A percentile compares a stretch with the other conserved stretches of the same genome.
Evolutionary conservation across 2,797 vertebrate species (phyloP).

Genomic region (Sebastes reedi): DNA sequence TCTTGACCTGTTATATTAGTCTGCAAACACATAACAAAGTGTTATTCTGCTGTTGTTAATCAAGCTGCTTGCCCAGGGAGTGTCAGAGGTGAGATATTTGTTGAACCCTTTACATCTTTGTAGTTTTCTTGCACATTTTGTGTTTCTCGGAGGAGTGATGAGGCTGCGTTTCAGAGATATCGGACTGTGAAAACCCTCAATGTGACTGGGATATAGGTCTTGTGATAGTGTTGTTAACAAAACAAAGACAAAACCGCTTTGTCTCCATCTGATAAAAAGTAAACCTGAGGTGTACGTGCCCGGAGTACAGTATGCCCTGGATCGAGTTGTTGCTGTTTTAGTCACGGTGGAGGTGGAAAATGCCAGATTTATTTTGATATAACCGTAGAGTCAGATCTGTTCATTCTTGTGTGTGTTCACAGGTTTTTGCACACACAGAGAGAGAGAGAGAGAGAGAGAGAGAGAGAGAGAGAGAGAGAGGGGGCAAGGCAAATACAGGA

Average conservation of each 20-base stretch:
- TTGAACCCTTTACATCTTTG: not conserved
- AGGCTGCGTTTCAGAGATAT: conserved; percentile 11
- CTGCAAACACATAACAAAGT: not conserved
- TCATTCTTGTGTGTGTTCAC: not conserved
- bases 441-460: not conserved
- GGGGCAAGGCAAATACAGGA: conserved; percentile 37
- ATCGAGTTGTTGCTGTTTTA: conserved; percentile 5
- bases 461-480: not conserved
- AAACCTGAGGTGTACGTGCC: conserved; percentile 37
- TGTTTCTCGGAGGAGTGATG: not conserved
- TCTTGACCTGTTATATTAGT: not conserved
- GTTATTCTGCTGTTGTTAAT: not conserved
- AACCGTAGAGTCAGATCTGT: not conserved
- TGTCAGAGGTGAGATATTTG: conserved; percentile 7
- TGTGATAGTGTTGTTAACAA: conserved; percentile 48
- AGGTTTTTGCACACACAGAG: not conserved
- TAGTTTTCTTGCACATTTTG: not conserved
- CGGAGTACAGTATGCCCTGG: not conserved
- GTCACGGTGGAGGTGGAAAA: not conserved
- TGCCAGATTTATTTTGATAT: not conserved
- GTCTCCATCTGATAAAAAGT: conserved; percentile 67
- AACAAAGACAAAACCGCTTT: conserved; percentile 49
- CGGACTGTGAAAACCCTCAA: not conserved
- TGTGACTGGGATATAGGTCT: conserved; percentile 12
- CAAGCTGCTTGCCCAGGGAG: not conserved